Conservation (phyloP, 2,113 vertebrate species). For the Sisor rabdophorus region DNA sequence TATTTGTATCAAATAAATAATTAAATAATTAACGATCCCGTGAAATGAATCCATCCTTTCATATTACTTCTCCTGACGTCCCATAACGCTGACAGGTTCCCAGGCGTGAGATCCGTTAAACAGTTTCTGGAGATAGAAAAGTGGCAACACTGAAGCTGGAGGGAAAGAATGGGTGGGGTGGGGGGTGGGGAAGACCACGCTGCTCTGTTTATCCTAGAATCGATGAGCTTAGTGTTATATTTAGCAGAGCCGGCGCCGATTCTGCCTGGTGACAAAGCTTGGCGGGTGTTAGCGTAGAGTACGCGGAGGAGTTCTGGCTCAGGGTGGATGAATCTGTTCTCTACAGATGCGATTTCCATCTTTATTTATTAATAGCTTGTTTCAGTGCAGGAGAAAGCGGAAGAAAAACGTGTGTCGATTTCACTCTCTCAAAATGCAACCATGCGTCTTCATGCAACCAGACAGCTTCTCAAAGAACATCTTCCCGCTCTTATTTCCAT, state of each 20-base stretch:
- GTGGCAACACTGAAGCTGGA: constrained; percentile 35
- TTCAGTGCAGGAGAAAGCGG: not conserved
- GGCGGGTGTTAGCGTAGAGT: constrained; percentile 14
- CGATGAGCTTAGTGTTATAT: constrained; percentile 37
- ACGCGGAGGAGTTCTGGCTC: constrained; percentile 22
- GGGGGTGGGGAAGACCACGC: no score
- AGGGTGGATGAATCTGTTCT: constrained; percentile 16
- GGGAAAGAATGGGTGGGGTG: not conserved
- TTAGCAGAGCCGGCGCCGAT: constrained; percentile 26
- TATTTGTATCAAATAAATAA: no score
- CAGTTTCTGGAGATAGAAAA: constrained; percentile 44
- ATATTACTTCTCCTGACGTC: constrained; percentile 56
- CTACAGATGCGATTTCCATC: not conserved
- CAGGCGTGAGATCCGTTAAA: constrained; percentile 51
- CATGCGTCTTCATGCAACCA: not conserved
- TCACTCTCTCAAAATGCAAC: constrained; percentile 3
- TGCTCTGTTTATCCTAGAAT: constrained; percentile 21
- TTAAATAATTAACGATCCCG: constrained; percentile 12
- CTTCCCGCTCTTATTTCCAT: not conserved
- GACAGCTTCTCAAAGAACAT: not conserved
- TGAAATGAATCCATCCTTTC: constrained; percentile 41
- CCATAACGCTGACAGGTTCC: constrained; percentile 51
- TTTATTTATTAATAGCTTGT: constrained; percentile 27
- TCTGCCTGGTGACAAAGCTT: constrained; percentile 35
- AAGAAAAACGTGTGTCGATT: constrained; percentile 1